Evolutionary conservation across 2,797 vertebrate genomes (phyloP).

Genomic region (Mormyrus hasselquistii): DNA sequence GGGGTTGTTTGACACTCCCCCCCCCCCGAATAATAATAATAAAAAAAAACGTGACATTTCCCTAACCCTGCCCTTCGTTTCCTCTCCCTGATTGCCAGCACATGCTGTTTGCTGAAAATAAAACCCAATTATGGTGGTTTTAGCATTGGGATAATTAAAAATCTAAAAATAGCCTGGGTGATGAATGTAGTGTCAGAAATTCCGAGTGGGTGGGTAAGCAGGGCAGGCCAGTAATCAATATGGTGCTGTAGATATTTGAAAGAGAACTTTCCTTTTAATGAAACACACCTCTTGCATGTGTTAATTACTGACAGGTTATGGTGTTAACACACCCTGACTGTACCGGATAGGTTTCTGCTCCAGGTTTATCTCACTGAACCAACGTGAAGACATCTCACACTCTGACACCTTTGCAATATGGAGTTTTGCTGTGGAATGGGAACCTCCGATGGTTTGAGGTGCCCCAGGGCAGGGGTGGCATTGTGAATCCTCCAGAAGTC

Average conservation of each 20-base stretch:
- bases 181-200: slow-evolving; percentile 46
- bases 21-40: slow-evolving; percentile 41
- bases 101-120: slow-evolving; percentile 59
- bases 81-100: slow-evolving; percentile 50
- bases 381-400: slow-evolving; percentile 29
- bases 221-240: slow-evolving; percentile 59
- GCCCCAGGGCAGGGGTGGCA: not conserved
- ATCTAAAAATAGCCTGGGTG: slow-evolving; percentile 44
- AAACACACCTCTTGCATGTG: slow-evolving; percentile 49
- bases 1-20: not conserved
- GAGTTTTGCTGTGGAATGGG: not conserved
- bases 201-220: slow-evolving; percentile 31
- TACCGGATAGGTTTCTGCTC: slow-evolving; percentile 48
- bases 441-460: not conserved
- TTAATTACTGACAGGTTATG: slow-evolving; percentile 62
- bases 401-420: not conserved
- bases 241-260: slow-evolving; percentile 43
- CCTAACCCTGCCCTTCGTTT: slow-evolving; percentile 52
- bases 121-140: slow-evolving; percentile 39
- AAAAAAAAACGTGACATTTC: slow-evolving; percentile 48
- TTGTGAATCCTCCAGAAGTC: not conserved
- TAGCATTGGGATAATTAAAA: slow-evolving; percentile 43
- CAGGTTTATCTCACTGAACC: slow-evolving; percentile 57
- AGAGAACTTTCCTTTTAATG: slow-evolving; percentile 58
- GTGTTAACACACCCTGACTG: slow-evolving; percentile 59